Percentiles rank a stretch among this genome's conserved stretches.
These are phyloP conservation scores for Argya squamiceps DNA, from an alignment of 2,797 vertebrate species.

Conservation along the genomic window DNA sequence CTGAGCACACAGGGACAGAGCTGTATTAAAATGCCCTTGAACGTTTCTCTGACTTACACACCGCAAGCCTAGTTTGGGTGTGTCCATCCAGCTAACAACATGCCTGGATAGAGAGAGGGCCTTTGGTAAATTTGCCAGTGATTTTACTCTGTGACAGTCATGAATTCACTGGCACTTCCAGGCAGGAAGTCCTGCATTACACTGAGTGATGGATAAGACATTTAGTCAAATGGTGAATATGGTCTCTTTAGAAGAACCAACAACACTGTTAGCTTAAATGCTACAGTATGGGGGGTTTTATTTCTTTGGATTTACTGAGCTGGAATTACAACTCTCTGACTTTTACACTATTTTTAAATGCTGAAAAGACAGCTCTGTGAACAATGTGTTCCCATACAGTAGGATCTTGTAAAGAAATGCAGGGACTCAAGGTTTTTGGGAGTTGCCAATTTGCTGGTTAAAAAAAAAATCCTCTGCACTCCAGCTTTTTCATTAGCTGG, in stretches of 20 bases:
- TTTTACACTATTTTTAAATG: neutral
- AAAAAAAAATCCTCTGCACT: neutral
- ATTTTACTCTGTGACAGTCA: neutral
- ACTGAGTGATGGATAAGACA: neutral
- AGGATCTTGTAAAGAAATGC: neutral
- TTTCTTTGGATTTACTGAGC: neutral
- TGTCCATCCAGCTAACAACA: neutral
- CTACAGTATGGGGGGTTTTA: accelerated
- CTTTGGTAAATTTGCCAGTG: neutral
- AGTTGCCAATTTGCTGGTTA: neutral
- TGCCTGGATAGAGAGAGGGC: neutral
- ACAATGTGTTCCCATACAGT: neutral
- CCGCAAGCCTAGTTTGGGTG: neutral
- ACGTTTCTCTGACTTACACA: accelerated
- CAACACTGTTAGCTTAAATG: neutral
- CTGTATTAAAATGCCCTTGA: neutral
- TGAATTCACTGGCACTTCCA: neutral
- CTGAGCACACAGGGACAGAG: neutral
- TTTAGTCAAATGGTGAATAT: neutral
- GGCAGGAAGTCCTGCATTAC: neutral
- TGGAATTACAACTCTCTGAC: neutral
- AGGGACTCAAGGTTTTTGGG: neutral
- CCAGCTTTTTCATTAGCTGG: neutral
- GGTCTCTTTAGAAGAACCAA: neutral
- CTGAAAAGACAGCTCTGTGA: neutral